Base-by-base conservation (phyloP, 2,797 vertebrate genomes). In the Margarornis squamiger region DNA sequence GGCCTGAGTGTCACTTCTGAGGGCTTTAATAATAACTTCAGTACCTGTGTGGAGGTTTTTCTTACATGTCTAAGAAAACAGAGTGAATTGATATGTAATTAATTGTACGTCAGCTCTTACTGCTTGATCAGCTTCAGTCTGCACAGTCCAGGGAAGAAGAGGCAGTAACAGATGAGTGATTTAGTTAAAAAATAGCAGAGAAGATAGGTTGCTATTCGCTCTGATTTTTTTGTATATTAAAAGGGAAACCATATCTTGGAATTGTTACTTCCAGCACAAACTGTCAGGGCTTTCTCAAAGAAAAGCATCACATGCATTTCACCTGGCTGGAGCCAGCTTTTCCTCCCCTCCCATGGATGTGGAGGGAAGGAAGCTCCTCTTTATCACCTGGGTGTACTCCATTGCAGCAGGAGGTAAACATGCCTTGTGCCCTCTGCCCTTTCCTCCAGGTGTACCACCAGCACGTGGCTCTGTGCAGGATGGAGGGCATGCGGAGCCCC, bases 401-500 rank as follows among this genome's bases (percentile, higher is more conserved):
- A 1, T 4, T 55, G 57, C 65, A 59, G 61, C 52, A 14, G 75
- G 43, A 58, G 62, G 7, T 46, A 7, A 76, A 55, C 3, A 0
- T 46, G 34, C 86, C 17, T 27, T 7, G 24, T 51, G 68, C 43
- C 41, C 62, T 79, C 41, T 74, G 23, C 52, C 74, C 5, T 68
- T 23, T 46, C 30, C 5, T 39, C 82, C 54, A 99, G 99, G 97
- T 99, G 29, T 99, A 99, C 15, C 98, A 96, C 57, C 99, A 99
- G 74, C 99, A 99, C 17, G 86, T 98, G 94, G 98, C 98, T 1
- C 87, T 99, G 93, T 99, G 99, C 88, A 98, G 99, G 45, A 97
- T 99, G 46, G 99, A 99, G 95, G 99, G 99, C 4, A 92, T 99
- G 76, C 98, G 97, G 30, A 98, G 98, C 8, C 88, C 98, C 15